Base-by-base conservation (phyloP, 1,140 invertebrate genomes). In the Cotesia glomerata region DNA sequence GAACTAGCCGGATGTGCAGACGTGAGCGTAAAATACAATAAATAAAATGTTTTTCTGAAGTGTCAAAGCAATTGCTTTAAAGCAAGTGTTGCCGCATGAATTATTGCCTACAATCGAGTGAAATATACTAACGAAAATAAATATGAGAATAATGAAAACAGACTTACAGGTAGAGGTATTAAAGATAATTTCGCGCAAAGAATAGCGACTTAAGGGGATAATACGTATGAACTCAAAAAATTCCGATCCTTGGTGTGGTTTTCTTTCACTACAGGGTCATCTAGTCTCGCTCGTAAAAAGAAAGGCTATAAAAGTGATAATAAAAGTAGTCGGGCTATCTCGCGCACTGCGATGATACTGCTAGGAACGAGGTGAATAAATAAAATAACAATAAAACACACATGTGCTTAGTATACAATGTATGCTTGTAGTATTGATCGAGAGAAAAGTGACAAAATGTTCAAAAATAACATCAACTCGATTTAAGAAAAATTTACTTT, bases 1-100 rank as follows among this genome's bases (percentile, higher is more conserved):
- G 14, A 61, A 14, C 56, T 4, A 69, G 18, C 67, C 67, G 67
- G 67, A 69, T 69, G 35, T 49, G 34, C 4, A 18, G 16, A 52
- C 51, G 52, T 52, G 66, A 36, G 54, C 61, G 67, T 56, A 35
- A 39, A 69, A 61, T 36, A 61, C 34, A 61, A 69, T 69, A 61
- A 69, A 49, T 69, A 69, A 69, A n/a, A 69, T 11, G 67, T 61
- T 69, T 56, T 39, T 34, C 67, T 26, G 66, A 7, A 56, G 16
- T 18, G n/a, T 34, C 13, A 4, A 14, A 18, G 26, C 18, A 34
- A 18, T 11, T 61, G 58, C 26, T 45, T 36, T 39, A 56, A 45
- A 49, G 56, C 67, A 70, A 70, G 58, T 70, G 68, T 69, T 69
- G 9, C 18, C 26, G 36, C 58, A 59, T 70, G 68, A 70, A 70